These are phyloP conservation scores for Spilogale gracilis DNA, from an alignment of 2,113 vertebrate species.

Conservation along the genomic window DNA sequence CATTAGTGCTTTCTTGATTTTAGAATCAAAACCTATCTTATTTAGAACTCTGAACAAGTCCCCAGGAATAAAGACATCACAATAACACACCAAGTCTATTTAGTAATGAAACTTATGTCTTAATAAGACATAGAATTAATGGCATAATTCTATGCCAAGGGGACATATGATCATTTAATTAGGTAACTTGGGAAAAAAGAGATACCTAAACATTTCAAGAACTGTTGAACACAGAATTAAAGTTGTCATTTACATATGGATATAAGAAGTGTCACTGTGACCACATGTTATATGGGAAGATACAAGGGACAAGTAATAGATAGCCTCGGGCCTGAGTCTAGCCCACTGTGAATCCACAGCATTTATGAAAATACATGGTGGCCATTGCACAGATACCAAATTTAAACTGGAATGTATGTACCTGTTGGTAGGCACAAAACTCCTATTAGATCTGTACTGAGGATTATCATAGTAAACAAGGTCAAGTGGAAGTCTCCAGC, in stretches of 20 bases:
- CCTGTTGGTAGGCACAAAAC: background rate
- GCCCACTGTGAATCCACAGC: no score
- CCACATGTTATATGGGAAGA: background rate
- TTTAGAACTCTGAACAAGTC: background rate
- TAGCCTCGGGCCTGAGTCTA: background rate
- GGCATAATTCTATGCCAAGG: background rate
- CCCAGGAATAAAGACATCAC: background rate
- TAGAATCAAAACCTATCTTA: background rate
- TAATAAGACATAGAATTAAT: no score
- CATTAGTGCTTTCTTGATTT: background rate
- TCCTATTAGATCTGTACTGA: background rate
- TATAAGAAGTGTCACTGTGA: background rate
- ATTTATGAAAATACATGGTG: background rate
- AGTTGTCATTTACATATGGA: background rate
- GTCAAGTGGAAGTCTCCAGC: background rate
- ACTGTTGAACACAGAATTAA: background rate
- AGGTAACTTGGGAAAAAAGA: background rate
- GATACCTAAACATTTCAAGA: background rate
- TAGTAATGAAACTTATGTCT: background rate
- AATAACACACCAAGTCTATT: background rate
- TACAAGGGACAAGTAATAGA: background rate
- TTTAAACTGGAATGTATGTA: background rate
- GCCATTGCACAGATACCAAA: background rate
- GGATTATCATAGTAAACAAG: background rate
- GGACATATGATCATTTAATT: background rate